These are phyloP conservation scores for Orchestia grillus DNA, from an alignment of 1,140 invertebrate species.

Conservation along the genomic window DNA sequence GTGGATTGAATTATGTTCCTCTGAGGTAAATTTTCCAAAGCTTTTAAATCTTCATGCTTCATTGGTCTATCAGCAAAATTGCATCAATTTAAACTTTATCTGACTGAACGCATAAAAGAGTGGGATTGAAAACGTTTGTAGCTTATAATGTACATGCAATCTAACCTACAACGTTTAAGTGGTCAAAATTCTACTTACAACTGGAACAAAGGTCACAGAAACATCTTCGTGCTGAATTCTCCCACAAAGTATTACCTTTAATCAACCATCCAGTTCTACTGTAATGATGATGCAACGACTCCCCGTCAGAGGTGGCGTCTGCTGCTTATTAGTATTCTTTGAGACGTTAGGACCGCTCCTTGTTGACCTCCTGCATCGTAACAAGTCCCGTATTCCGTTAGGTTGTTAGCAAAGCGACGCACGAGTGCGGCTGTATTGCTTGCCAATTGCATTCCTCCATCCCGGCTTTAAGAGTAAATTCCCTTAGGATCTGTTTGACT, in stretches of 20 bases:
- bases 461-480: neutral
- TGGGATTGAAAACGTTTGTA: neutral
- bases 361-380: neutral
- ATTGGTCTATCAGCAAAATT: neutral
- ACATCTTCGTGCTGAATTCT: neutral
- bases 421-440: neutral
- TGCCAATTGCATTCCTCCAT: conserved; percentile 15
- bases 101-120: neutral
- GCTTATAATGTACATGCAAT: neutral
- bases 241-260: neutral
- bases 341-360: neutral
- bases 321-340: neutral
- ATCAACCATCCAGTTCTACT: neutral
- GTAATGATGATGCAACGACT: neutral
- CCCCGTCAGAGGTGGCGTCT: neutral
- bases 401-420: neutral
- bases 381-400: neutral
- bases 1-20: neutral
- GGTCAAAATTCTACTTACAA: neutral
- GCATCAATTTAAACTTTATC: neutral
- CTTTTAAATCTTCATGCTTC: neutral
- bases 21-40: neutral
- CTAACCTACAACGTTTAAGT: neutral
- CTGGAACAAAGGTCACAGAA: neutral
- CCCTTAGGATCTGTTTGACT: neutral